Evolutionary conservation across 2,113 vertebrate genomes (phyloP), one percentile per base, ranked within the genome.

Genomic region (Apaloderma vittatum): DNA sequence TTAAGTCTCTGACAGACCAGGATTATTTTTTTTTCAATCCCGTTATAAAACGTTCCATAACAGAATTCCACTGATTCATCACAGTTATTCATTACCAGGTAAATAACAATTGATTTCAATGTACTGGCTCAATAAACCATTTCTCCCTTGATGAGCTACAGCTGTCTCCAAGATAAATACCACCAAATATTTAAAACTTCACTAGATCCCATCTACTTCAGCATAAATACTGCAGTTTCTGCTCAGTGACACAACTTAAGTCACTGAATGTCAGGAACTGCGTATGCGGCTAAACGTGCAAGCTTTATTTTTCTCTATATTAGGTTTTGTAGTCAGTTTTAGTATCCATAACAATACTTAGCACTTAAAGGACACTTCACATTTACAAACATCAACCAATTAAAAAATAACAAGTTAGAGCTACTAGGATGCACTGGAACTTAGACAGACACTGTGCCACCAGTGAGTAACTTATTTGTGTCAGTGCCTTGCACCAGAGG

Each of bases 71-170:
- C 14, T 46, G 37, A 5, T 68, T 79, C 59, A 77, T 81, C 93
- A 91, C 22, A 78, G 24, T 95, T 95, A 95, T 32, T 97, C 65
- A 94, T 88, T 92, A 92, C 51, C 46, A 95, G 72, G 75, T 88
- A 97, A 96, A 91, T 77, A 91, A 83, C 29, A 88, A 24, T 66
- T 91, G 57, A 94, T 97, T 96, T 93, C 86, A 80, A 65, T 57
- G 55, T 61, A 68, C 40, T 92, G 55, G 94, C 79, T 97, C 94
- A 94, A 95, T 92, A 97, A 97, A 94, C 71, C 2, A 0, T 82
- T 94, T 74, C 57, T 75, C 37, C 90, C 30, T 46, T 84, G 68
- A 87, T 77, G 68, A 95, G 59, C 63, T 94, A 59, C 84, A 84
- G 85, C 83, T 94, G 30, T 86, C 75, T 87, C 59, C 21, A 22